Base-by-base conservation (phyloP, 2,888 invertebrate species). In the Iphiclides podalirius region DNA sequence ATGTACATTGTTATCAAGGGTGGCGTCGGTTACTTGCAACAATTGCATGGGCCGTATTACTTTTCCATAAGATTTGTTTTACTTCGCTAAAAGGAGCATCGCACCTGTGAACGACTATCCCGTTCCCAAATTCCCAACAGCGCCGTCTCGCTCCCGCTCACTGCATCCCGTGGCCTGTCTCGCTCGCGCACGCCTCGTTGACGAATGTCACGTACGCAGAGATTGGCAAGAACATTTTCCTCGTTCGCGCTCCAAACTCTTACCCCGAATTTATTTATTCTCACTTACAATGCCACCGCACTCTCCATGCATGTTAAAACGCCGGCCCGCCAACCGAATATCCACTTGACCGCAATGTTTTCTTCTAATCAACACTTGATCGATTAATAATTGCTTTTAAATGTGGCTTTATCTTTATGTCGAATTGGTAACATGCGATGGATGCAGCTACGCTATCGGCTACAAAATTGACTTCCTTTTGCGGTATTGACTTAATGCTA, bases 171-270 rank as follows among this genome's bases (percentile, higher is more conserved):
- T 14, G 26, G 16, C 9, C 36, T 20, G 8, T 44, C 44, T 35
- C 36, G 36, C 26, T 44, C 44, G 15, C 14, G 26, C 23, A 17
- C 35, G 36, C 17, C 31, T 33, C 44, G 42, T 55, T 54, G 55
- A 52, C 53, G 40, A 26, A 44, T 57, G 66, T 66, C 70, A 72
- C 72, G 71, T 70, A 71, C 57, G 57, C 64, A 59, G 51, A 52
- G 47, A 54, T 63, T 59, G 62, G 57, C 55, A 51, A 31, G 31
- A 33, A 42, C 33, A 42, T 13, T 42, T 42, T 34, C 13, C 33
- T 42, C 33, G 42, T 31, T 42, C 34, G 11, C 31, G 33, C 33
- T 26, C 12, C 13, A 20, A 12, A 11, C 40, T 41, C 31, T 41
- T 41, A 41, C 31, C 31, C 33, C 20, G 31, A 31, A 31, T 31